Conservation (phyloP, 2,113 vertebrate genomes). For the Apaloderma vittatum region DNA sequence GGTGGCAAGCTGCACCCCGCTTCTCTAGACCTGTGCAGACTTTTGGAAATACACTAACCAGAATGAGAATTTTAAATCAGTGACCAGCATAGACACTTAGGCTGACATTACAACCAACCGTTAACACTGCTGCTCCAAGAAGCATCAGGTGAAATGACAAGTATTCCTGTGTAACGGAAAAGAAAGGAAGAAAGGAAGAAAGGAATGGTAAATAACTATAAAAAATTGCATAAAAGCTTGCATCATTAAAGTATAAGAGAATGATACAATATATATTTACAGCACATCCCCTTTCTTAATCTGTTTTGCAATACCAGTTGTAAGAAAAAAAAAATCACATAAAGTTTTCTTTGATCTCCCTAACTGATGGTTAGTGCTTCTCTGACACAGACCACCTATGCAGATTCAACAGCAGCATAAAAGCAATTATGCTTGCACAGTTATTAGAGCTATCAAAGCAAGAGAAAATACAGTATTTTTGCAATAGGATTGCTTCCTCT, state of each 20-base stretch:
- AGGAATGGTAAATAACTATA: not conserved
- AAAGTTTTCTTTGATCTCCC: not conserved
- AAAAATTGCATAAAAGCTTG: not conserved
- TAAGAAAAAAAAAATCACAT: rapidly evolving
- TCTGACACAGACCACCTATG: not conserved
- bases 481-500: not conserved
- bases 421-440: not conserved
- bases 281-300: not conserved
- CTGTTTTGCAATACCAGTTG: not conserved
- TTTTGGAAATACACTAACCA: not conserved
- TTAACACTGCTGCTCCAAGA: not conserved
- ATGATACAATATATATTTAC: not conserved
- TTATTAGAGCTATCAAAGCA: not conserved
- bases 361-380: not conserved
- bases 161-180: not conserved
- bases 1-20: not conserved
- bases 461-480: not conserved
- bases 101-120: not conserved
- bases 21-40: not conserved
- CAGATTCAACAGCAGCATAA: not conserved
- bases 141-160: not conserved
- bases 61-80: not conserved
- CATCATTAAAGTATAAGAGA: not conserved
- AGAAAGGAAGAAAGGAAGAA: not conserved
- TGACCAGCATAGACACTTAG: not conserved